phyloP scores from a whole-genome alignment of 2,888 invertebrate species.

The Scaptomyza reducta region DNA sequence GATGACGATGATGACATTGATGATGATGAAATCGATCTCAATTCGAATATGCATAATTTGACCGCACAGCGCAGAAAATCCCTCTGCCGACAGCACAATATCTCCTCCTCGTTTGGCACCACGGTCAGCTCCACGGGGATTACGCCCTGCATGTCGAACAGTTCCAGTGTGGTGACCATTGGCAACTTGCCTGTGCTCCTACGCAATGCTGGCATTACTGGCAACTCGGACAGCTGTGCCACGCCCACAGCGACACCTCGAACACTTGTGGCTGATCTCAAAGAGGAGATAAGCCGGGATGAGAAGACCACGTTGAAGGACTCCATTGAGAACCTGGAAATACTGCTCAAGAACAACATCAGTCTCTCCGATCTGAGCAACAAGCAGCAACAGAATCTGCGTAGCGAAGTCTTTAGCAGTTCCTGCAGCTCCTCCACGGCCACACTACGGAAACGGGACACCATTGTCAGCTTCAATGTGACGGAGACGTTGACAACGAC shows the following conservation, averaged over 20 bases:
- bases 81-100: slow-evolving; percentile 84
- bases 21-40: slow-evolving; percentile 82
- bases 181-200: slow-evolving; percentile 68
- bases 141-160: slow-evolving; percentile 82
- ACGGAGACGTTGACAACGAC: slow-evolving; percentile 69
- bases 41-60: slow-evolving; percentile 81
- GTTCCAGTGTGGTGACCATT: slow-evolving; percentile 80
- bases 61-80: slow-evolving; percentile 84
- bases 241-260: slow-evolving; percentile 62
- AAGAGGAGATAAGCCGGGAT: slow-evolving; percentile 73
- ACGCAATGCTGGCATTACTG: slow-evolving; percentile 56
- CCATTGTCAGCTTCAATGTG: slow-evolving; percentile 74
- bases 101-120: slow-evolving; percentile 83
- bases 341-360: slow-evolving; percentile 84
- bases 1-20: slow-evolving; percentile 72
- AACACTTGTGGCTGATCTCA: slow-evolving; percentile 80
- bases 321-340: slow-evolving; percentile 84
- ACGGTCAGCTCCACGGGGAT: slow-evolving; percentile 81
- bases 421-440: slow-evolving; percentile 64
- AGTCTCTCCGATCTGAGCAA: slow-evolving; percentile 83
- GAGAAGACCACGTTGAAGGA: slow-evolving; percentile 81
- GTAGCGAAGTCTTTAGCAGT: slow-evolving; percentile 55
- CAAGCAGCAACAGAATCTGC: slow-evolving; percentile 82
- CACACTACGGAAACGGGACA: slow-evolving; percentile 76
- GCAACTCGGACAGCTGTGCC: slow-evolving; percentile 48